These are phyloP conservation scores for Forbesichthys agassizii DNA, from an alignment of 2,113 vertebrate genomes.

Conservation along the genomic window DNA sequence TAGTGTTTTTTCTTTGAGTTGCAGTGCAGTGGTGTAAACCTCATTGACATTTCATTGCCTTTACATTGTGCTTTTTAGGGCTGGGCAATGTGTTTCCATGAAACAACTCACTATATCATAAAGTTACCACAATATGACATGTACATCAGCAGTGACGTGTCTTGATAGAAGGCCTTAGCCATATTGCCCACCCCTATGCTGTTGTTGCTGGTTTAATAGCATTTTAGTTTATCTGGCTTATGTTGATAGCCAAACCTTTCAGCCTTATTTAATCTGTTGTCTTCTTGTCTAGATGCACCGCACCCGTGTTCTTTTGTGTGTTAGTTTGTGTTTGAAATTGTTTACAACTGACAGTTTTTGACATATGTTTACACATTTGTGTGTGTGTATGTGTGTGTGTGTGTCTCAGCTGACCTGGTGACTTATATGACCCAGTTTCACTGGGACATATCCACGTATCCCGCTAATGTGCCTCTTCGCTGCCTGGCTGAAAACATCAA, in stretches of 20 bases:
- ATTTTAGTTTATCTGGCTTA: neutral
- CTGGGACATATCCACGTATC: slow-evolving; percentile 97
- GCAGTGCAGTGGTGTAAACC: slow-evolving; percentile 12
- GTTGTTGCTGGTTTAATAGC: neutral
- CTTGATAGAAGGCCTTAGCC: no score
- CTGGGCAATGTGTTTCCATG: no score
- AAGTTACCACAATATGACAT: no score
- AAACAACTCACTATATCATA: no score
- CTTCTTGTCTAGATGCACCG: neutral
- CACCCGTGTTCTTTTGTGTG: neutral
- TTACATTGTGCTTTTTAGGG: no score
- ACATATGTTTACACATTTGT: slow-evolving; percentile 7
- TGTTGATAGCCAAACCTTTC: neutral
- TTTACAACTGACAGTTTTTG: no score
- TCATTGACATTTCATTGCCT: neutral
- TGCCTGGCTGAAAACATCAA: slow-evolving; percentile 84
- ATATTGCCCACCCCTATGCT: neutral
- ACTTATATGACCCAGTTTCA: slow-evolving; percentile 89
- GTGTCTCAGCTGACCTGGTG: slow-evolving; percentile 83
- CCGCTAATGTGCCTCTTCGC: slow-evolving; percentile 85
- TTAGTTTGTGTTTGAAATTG: neutral
- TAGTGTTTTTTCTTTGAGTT: slow-evolving; percentile 26
- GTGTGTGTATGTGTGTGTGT: slow-evolving; percentile 12
- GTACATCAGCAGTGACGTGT: no score
- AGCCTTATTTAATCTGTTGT: neutral